Conservation (phyloP, 1,140 invertebrate species). For the Macrostomum lignano region DNA sequence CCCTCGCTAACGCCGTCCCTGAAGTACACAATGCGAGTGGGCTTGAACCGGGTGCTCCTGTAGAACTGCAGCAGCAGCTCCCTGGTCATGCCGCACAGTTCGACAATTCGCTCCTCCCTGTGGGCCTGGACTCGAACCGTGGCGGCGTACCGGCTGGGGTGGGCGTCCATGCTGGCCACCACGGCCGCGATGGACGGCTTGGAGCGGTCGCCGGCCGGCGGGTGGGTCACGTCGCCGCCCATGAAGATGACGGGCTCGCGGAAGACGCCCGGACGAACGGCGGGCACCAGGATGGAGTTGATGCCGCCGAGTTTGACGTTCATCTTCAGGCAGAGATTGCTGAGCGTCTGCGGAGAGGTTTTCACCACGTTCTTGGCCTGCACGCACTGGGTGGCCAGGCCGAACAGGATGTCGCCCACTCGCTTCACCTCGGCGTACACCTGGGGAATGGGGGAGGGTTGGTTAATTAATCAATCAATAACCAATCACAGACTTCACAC, state of each 20-base stretch:
- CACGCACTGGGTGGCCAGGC: slow-evolving; percentile 98
- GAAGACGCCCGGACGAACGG: slow-evolving; percentile 35
- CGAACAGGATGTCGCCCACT: slow-evolving; percentile 88
- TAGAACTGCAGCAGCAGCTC: slow-evolving; percentile 81
- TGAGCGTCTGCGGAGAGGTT: slow-evolving; percentile 91
- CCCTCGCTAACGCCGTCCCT: slow-evolving; percentile 87
- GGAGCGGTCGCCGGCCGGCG: slow-evolving; percentile 89
- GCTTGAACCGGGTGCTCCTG: slow-evolving; percentile 60
- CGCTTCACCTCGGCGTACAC: slow-evolving; percentile 98
- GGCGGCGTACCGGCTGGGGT: slow-evolving; percentile 88
- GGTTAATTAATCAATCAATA: too few relatives aligned
- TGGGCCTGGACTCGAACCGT: slow-evolving; percentile 95
- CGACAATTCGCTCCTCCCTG: slow-evolving; percentile 76
- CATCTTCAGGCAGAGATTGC: slow-evolving; percentile 95
- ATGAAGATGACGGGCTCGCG: slow-evolving; percentile 93
- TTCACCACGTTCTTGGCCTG: slow-evolving; percentile 99
- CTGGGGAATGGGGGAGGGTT: too few relatives aligned
- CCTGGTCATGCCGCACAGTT: slow-evolving; percentile 83
- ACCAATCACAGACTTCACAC: too few relatives aligned
- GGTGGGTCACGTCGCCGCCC: slow-evolving; percentile 95
- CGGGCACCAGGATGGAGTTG: slow-evolving; percentile 89
- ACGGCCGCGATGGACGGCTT: slow-evolving; percentile 89
- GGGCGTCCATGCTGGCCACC: slow-evolving; percentile 91
- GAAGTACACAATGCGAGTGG: slow-evolving; percentile 83
- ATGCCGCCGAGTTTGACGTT: slow-evolving; percentile 98